Percentiles rank a stretch among this genome's conserved stretches.
These are phyloP conservation scores for Tanypteryx hageni DNA, from an alignment of 2,888 invertebrate genomes.

Conservation along the genomic window DNA sequence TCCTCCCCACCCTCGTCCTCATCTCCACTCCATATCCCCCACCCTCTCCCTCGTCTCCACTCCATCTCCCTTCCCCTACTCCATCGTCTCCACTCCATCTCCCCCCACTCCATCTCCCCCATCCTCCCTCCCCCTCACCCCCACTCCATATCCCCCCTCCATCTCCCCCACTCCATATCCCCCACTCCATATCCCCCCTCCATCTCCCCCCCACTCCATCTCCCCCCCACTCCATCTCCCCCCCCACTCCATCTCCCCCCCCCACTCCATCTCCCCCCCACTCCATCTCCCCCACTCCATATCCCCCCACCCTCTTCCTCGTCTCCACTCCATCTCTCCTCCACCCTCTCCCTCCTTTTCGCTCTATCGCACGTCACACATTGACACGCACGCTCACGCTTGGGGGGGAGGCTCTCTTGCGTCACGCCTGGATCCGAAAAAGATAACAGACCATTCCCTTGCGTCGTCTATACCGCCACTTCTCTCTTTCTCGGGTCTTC, in stretches of 20 bases:
- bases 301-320: not conserved
- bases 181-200: no score
- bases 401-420: conserved; percentile 7
- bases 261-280: not conserved
- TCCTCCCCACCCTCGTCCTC: not conserved
- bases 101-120: not conserved
- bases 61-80: not conserved
- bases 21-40: not conserved
- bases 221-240: not conserved
- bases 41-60: not conserved
- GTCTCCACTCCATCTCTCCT: no score
- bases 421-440: conserved; percentile 27
- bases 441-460: conserved; percentile 15
- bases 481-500: not conserved
- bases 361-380: conserved; percentile 19
- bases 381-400: conserved; percentile 24
- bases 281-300: not conserved
- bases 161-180: no score
- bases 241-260: not conserved
- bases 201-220: not conserved
- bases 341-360: not conserved
- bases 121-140: not conserved
- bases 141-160: no score
- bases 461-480: not conserved
- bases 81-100: not conserved